Evolutionary conservation across 2,888 invertebrate species (phyloP), one percentile per base, ranked within the genome.

Genomic region (Hecatera dysodea): DNA sequence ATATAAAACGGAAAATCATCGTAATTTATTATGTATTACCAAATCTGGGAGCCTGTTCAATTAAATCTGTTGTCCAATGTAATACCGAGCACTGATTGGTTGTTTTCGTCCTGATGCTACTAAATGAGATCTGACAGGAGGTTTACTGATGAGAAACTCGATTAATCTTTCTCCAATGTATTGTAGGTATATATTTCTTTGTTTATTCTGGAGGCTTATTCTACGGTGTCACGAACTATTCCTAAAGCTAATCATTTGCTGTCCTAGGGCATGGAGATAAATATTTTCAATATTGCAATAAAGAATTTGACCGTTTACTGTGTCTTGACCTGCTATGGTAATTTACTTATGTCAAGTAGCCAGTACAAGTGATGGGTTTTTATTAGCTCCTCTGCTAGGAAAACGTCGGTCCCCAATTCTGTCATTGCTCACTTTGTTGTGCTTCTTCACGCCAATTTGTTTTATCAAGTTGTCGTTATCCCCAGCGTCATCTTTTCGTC

Each of bases 1-100:
- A 27, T 44, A 8, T 33, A 17, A n/a, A 44, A 1, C 52, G 53
- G 17, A 63, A 62, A 63, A 27, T 69, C 19, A 42, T 53, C 17
- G 11, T 27, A 22, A 42, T 61, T 50, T 73, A 17, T 29, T n/a
- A 19, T 55, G 42, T 36, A 39, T 12, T 22, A 39, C 24, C 6
- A 36, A 24, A 17, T 27, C 17, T 48, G 15, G 39, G 39, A 39
- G 15, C 15, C 7, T 24, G 19, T 22, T 68, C 24, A 9, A 22
- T 29, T 29, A 17, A 29, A 39, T 57, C 29, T 59, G 3, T 39
- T 42, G 29, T 42, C 4, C n/a, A 15, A 29, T 71, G 2, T 42
- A 15, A 53, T 22, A n/a, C 5, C 0, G 2, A 17, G 36, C 19
- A 27, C 17, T 29, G 15, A 48, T 71, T 9, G 9, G 39, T n/a